These are phyloP conservation scores for Meghimatium bilineatum DNA, from an alignment of 2,888 invertebrate species.

Conservation along the genomic window DNA sequence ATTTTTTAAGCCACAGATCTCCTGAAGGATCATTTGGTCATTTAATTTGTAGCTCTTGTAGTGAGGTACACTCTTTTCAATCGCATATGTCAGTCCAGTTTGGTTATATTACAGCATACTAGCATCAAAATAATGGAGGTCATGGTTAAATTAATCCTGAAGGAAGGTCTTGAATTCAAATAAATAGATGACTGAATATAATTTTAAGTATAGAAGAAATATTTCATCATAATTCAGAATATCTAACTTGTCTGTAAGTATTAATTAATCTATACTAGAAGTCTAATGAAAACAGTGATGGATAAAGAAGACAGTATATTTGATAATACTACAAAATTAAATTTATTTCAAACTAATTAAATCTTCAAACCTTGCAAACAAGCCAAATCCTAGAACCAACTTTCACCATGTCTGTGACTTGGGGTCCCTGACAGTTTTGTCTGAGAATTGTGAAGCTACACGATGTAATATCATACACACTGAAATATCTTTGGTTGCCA, in stretches of 20 bases:
- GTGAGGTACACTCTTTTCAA: too few relatives aligned
- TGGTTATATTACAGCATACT: too few relatives aligned
- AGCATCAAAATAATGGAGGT: too few relatives aligned
- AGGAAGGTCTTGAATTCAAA: too few relatives aligned
- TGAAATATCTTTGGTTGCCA: constrained; percentile 53
- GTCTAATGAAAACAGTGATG: background rate
- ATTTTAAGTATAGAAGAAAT: too few relatives aligned
- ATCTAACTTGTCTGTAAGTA: background rate
- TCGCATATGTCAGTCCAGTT: too few relatives aligned
- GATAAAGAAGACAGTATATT: background rate
- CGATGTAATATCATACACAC: constrained; percentile 61
- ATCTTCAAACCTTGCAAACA: constrained; percentile 62
- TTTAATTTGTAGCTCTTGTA: too few relatives aligned
- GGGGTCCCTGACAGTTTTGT: constrained; percentile 55
- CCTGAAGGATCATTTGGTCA: too few relatives aligned
- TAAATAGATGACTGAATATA: too few relatives aligned
- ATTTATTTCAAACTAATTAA: background rate
- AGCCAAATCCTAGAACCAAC: constrained; percentile 63
- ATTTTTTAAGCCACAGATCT: too few relatives aligned
- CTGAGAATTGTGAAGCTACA: constrained; percentile 55
- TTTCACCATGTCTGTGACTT: constrained; percentile 63
- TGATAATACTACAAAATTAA: background rate
- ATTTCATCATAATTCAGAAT: background rate
- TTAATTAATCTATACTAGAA: background rate
- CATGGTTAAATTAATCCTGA: too few relatives aligned